A percentile compares a stretch with the other conserved stretches of the same genome.
Conservation (phyloP, 2,113 vertebrate species). For the Toxotes chatareus region DNA sequence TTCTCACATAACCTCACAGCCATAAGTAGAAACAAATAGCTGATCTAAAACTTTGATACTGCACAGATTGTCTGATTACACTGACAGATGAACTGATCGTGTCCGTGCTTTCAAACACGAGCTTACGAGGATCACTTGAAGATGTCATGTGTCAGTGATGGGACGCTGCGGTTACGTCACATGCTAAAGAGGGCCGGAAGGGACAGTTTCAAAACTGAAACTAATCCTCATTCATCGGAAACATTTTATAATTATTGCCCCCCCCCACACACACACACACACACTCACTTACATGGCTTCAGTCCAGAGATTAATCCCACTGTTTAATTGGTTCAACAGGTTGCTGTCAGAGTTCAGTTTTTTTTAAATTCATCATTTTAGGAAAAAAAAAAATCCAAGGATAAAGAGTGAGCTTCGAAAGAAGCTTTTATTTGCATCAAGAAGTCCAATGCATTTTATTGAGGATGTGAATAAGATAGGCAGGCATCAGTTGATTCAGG, state of each 20-base stretch:
- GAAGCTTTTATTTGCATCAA: constrained; percentile 66
- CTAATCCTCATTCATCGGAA: background rate
- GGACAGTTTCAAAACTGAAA: constrained; percentile 6
- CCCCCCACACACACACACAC: background rate
- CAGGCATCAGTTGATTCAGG: constrained; percentile 32
- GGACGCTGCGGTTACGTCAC: constrained; percentile 76
- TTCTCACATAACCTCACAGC: background rate
- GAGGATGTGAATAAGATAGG: constrained; percentile 24
- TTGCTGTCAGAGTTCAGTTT: background rate
- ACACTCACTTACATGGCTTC: background rate
- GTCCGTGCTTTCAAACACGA: background rate
- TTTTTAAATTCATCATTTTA: background rate
- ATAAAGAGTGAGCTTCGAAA: constrained; percentile 25
- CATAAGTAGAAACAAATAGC: background rate
- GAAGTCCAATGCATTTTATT: constrained; percentile 31
- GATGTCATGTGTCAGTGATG: constrained; percentile 67
- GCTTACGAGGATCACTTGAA: constrained; percentile 51
- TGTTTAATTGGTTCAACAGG: constrained; percentile 1
- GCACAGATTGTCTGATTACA: too few species aligned
- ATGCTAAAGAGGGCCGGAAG: constrained; percentile 42
- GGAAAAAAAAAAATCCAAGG: background rate
- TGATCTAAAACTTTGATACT: background rate
- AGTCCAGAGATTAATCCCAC: background rate
- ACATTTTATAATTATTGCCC: background rate
- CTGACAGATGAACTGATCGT: too few species aligned